Percentiles rank a stretch among this genome's conserved stretches.
These are phyloP conservation scores for Rhyacophila brunnea DNA, from an alignment of 1,140 invertebrate genomes.

Conservation along the genomic window DNA sequence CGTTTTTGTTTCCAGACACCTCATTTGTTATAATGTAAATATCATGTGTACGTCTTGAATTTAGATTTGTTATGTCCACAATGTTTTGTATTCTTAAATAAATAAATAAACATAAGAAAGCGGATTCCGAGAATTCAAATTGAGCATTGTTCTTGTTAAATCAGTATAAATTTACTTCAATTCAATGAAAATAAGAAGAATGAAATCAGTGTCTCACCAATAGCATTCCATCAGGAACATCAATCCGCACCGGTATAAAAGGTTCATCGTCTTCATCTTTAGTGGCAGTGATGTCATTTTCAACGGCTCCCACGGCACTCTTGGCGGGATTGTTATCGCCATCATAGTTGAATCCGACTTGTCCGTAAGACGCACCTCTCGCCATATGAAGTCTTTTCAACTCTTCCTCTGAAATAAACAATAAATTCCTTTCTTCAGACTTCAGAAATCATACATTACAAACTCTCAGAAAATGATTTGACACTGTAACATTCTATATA, in stretches of 20 bases:
- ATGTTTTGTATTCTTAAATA: too few species aligned
- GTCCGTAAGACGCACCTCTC: slow-evolving; percentile 60
- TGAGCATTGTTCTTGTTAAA: too few species aligned
- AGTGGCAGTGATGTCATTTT: slow-evolving; percentile 20
- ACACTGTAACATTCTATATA: too few species aligned
- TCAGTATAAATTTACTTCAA: too few species aligned
- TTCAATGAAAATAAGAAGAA: background rate
- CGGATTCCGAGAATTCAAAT: too few species aligned
- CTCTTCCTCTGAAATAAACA: slow-evolving; percentile 77
- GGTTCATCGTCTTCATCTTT: slow-evolving; percentile 65
- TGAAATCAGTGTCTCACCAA: slow-evolving; percentile 58
- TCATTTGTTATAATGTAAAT: too few species aligned
- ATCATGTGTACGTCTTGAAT: too few species aligned
- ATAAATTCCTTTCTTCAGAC: background rate
- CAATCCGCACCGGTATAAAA: slow-evolving; percentile 69
- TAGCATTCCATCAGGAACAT: slow-evolving; percentile 69
- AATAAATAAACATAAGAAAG: too few species aligned
- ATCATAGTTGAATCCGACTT: slow-evolving; percentile 82
- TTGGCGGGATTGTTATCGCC: slow-evolving; percentile 47
- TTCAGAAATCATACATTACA: too few species aligned
- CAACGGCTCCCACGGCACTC: slow-evolving; percentile 42
- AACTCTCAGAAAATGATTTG: too few species aligned
- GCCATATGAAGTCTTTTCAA: slow-evolving; percentile 79
- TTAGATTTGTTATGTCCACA: too few species aligned
- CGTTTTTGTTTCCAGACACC: too few species aligned